Evolutionary conservation across 2,797 vertebrate genomes (phyloP).

Genomic region (Echeneis naucrates): DNA sequence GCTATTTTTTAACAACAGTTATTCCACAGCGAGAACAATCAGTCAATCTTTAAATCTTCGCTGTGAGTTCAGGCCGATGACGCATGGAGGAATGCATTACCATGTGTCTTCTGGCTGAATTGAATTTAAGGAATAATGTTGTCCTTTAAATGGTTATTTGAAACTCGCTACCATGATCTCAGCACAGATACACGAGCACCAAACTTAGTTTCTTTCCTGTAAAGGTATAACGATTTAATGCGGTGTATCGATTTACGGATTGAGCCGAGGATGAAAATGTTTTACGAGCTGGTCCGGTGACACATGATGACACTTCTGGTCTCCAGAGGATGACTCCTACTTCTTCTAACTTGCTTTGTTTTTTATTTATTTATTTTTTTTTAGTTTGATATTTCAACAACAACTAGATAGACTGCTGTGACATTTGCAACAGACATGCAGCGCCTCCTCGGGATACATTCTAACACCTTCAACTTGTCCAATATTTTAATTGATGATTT

Average conservation of each 20-base stretch:
- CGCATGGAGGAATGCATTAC: slow-evolving; percentile 50
- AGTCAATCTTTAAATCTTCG: slow-evolving; percentile 58
- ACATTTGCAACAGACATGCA: background rate
- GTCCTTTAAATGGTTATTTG: slow-evolving; percentile 25
- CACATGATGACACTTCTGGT: background rate
- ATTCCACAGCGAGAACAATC: slow-evolving; percentile 54
- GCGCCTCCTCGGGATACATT: background rate
- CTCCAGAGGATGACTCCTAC: background rate
- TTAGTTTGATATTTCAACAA: background rate
- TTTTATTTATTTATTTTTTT: background rate
- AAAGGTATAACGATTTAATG: background rate
- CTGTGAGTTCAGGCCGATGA: slow-evolving; percentile 51
- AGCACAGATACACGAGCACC: slow-evolving; percentile 1
- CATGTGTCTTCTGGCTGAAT: slow-evolving; percentile 46
- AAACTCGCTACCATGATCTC: slow-evolving; percentile 36
- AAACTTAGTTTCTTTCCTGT: slow-evolving; percentile 1
- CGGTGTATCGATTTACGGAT: background rate
- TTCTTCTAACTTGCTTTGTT: background rate
- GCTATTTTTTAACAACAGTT: slow-evolving; percentile 54
- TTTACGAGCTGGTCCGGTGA: background rate
- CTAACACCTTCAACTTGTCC: no score
- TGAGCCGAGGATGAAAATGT: background rate
- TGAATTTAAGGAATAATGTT: slow-evolving; percentile 37
- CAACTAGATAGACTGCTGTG: background rate
- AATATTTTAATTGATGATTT: no score